Evolutionary conservation across 2,113 vertebrate species (phyloP).

Genomic region (Channa argus): DNA sequence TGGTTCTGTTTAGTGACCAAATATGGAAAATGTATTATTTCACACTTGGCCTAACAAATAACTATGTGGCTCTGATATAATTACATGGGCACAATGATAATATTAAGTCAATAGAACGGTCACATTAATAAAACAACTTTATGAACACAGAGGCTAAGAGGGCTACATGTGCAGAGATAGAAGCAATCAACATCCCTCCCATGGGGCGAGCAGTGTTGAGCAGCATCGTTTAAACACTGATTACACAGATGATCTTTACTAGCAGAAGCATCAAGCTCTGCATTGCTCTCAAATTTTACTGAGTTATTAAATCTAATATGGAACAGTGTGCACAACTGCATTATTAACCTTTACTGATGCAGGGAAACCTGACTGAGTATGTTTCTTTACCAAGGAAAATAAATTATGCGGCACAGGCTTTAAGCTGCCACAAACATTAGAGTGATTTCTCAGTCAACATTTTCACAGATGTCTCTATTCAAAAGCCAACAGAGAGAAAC

Average conservation of each 20-base stretch:
- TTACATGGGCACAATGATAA: background rate
- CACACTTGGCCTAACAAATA: background rate
- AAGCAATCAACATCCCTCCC: conserved; percentile 4
- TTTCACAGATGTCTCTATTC: conserved; percentile 16
- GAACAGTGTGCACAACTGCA: background rate
- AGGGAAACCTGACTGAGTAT: conserved; percentile 2
- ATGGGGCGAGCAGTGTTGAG: conserved; percentile 10
- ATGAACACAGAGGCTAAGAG: conserved; percentile 7
- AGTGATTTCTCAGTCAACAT: background rate
- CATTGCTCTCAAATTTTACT: conserved; percentile 17
- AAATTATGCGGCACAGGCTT: conserved; percentile 3
- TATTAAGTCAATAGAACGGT: background rate
- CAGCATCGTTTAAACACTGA: conserved; percentile 29
- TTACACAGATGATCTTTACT: background rate
- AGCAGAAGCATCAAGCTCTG: background rate
- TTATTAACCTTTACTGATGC: conserved; percentile 21
- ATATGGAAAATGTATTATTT: background rate
- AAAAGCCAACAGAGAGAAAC: conserved; percentile 9
- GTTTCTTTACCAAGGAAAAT: background rate
- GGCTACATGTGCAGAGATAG: conserved; percentile 5
- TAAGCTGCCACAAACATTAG: conserved; percentile 6
- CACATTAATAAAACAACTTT: conserved; percentile 24
- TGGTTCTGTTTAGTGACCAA: background rate
- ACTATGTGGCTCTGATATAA: background rate
- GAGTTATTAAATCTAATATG: background rate